Conservation (phyloP, 2,113 vertebrate genomes). For the Oxyruncus cristatus region DNA sequence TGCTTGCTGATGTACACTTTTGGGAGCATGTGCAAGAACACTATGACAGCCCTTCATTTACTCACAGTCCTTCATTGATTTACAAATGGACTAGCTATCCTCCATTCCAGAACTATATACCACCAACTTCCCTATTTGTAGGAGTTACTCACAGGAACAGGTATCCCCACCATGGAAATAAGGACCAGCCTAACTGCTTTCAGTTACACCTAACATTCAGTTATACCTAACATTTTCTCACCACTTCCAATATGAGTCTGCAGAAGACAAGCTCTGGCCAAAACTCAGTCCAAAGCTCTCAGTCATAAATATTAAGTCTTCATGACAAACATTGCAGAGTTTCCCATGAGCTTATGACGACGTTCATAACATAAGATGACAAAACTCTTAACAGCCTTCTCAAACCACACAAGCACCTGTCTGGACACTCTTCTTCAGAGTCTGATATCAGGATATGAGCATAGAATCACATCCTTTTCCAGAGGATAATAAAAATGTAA, state of each 20-base stretch:
- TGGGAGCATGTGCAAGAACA: not conserved
- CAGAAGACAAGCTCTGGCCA: not conserved
- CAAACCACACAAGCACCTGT: not conserved
- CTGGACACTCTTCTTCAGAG: not conserved
- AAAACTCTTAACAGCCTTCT: not conserved
- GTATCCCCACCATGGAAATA: not conserved
- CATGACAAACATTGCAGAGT: not conserved
- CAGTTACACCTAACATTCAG: not conserved
- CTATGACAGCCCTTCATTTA: not conserved
- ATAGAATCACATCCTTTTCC: not conserved
- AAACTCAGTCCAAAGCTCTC: not conserved
- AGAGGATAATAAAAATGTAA: not conserved
- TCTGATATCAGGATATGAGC: not conserved
- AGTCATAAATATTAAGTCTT: not conserved
- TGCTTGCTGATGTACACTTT: not conserved
- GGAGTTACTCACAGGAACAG: not conserved
- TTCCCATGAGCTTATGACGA: not conserved
- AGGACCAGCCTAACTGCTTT: not conserved
- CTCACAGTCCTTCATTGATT: not conserved
- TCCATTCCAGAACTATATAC: not conserved
- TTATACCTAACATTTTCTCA: not conserved
- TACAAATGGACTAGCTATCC: not conserved
- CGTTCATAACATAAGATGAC: not conserved
- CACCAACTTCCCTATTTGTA: not conserved
- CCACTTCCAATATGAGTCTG: not conserved